phyloP scores from a whole-genome alignment of 2,888 invertebrate species.

The Andrena hattorfiana region DNA sequence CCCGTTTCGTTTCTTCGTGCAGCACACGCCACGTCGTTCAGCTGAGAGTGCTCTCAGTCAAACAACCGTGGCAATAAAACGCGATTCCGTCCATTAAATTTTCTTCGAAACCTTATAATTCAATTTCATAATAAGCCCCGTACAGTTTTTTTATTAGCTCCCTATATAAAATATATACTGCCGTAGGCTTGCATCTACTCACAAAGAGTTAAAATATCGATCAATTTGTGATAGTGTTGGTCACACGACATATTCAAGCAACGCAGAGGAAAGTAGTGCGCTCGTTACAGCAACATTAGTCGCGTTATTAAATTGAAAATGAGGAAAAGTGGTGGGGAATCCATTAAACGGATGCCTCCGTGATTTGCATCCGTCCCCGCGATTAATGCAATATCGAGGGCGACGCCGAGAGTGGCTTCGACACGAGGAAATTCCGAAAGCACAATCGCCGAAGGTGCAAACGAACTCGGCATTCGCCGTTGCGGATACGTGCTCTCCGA shows the following conservation, averaged over 20 bases:
- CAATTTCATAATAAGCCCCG: background rate
- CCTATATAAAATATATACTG: too few relatives aligned
- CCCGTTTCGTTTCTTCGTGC: slow-evolving; percentile 12
- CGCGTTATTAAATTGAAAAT: slow-evolving; percentile 11
- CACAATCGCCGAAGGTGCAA: slow-evolving; percentile 3
- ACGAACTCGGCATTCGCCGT: background rate
- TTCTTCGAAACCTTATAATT: background rate
- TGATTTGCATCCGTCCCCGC: background rate
- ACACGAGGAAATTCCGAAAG: slow-evolving; percentile 5
- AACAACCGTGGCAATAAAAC: slow-evolving; percentile 14
- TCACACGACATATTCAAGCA: background rate
- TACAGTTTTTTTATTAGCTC: too few relatives aligned
- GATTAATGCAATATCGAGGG: slow-evolving; percentile 8
- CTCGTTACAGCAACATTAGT: background rate
- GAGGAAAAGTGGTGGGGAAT: background rate
- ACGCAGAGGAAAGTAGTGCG: background rate
- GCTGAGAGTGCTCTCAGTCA: background rate
- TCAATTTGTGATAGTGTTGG: background rate
- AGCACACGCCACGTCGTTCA: slow-evolving; percentile 5
- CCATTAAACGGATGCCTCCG: slow-evolving; percentile 1
- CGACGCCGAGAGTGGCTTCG: background rate
- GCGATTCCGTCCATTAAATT: background rate
- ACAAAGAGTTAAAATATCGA: background rate
- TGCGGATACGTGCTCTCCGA: slow-evolving; percentile 9
- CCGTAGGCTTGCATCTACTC: too few relatives aligned